Evolutionary conservation across 2,888 invertebrate genomes (phyloP).

Genomic region (Cistogaster globosa): DNA sequence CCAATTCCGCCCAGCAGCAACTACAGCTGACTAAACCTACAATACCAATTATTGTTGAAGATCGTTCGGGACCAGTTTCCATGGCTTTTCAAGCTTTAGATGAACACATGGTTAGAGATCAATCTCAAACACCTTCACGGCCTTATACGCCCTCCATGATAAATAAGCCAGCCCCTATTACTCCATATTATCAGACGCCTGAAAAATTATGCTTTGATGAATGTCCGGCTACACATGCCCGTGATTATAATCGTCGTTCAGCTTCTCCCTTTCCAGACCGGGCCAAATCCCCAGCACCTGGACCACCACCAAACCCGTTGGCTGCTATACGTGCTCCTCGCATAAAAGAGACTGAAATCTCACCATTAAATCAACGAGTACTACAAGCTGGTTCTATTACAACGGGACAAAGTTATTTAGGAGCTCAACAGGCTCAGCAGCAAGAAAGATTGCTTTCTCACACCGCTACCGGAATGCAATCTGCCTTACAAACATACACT

Average conservation of each 20-base stretch:
- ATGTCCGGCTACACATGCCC: slow-evolving; percentile 85
- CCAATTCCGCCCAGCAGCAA: slow-evolving; percentile 57
- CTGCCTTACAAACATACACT: slow-evolving; percentile 82
- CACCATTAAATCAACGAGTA: slow-evolving; percentile 74
- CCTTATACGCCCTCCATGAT: slow-evolving; percentile 88
- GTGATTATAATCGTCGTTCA: slow-evolving; percentile 86
- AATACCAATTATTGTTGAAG: slow-evolving; percentile 82
- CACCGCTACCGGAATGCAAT: slow-evolving; percentile 83
- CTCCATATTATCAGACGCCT: slow-evolving; percentile 89
- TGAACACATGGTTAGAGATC: slow-evolving; percentile 83
- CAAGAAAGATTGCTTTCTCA: slow-evolving; percentile 82
- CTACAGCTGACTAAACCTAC: slow-evolving; percentile 72
- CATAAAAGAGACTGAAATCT: slow-evolving; percentile 84
- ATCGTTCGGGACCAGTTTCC: slow-evolving; percentile 84
- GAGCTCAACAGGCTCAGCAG: slow-evolving; percentile 75
- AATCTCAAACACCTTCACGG: slow-evolving; percentile 82
- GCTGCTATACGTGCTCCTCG: slow-evolving; percentile 86
- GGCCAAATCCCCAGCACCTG: slow-evolving; percentile 88
- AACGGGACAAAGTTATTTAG: slow-evolving; percentile 82
- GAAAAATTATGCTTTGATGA: slow-evolving; percentile 89
- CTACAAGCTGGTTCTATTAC: slow-evolving; percentile 82
- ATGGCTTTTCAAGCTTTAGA: slow-evolving; percentile 87
- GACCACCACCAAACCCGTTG: slow-evolving; percentile 88
- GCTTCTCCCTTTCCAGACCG: slow-evolving; percentile 88
- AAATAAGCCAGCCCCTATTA: slow-evolving; percentile 88